phyloP scores from a whole-genome alignment of 1,140 invertebrate species.

The Magallana angulata region DNA sequence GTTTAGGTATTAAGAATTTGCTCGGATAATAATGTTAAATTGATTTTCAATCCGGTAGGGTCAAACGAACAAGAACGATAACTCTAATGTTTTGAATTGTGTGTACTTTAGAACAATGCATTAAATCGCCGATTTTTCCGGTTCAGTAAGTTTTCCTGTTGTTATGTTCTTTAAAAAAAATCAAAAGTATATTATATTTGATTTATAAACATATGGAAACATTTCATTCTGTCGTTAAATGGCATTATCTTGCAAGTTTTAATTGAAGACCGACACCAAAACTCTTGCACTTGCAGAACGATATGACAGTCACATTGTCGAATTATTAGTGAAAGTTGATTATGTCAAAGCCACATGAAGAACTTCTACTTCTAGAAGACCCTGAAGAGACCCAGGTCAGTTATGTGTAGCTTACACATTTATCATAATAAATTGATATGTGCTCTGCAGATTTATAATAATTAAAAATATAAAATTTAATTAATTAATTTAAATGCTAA shows the following conservation, averaged over 20 bases:
- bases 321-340: not conserved
- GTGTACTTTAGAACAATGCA: not conserved
- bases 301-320: not conserved
- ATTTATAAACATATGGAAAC: not conserved
- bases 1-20: not conserved
- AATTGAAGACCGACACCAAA: not conserved
- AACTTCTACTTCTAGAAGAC: not conserved
- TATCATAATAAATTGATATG: too few relatives aligned
- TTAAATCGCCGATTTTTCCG: not conserved
- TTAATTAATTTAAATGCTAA: not conserved
- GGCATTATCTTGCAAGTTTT: conserved; percentile 13
- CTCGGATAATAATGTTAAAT: conserved; percentile 12
- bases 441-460: not conserved
- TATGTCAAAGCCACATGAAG: not conserved
- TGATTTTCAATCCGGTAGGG: conserved; percentile 9
- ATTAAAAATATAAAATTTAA: not conserved
- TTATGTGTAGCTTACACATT: not conserved
- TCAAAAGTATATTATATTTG: not conserved
- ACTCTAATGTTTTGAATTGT: conserved; percentile 3
- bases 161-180: not conserved
- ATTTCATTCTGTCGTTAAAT: not conserved
- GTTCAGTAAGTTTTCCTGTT: not conserved
- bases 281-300: not conserved
- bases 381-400: not conserved
- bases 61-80: not conserved